Percentiles rank a stretch among this genome's conserved stretches.
Evolutionary conservation across 2,888 invertebrate genomes (phyloP).

Genomic region (Gymnocheta viridis): DNA sequence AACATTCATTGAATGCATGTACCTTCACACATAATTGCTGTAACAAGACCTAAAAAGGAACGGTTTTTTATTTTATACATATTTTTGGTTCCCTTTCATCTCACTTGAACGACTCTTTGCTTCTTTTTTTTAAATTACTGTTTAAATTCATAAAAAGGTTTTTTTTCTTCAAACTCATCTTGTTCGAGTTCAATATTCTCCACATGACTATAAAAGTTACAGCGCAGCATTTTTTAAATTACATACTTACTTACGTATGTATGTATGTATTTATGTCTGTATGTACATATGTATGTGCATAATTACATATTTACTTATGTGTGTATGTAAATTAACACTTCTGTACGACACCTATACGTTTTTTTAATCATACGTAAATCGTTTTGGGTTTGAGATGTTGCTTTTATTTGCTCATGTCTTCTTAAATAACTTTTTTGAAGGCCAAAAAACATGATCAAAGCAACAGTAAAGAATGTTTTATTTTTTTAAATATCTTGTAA

Average conservation of each 20-base stretch:
- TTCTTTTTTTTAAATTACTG: neutral
- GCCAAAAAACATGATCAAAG: too few species aligned
- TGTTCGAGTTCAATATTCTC: neutral
- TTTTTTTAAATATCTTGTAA: too few species aligned
- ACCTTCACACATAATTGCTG: too few species aligned
- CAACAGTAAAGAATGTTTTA: too few species aligned
- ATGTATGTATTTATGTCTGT: neutral
- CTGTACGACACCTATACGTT: neutral
- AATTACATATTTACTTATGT: neutral
- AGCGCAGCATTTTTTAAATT: neutral
- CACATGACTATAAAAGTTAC: neutral
- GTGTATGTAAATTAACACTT: neutral
- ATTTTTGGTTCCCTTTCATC: neutral
- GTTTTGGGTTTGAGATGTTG: neutral
- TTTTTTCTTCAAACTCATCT: neutral
- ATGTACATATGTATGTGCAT: neutral
- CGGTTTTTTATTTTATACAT: neutral
- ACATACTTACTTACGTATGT: neutral
- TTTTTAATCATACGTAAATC: neutral
- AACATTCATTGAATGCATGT: conserved; percentile 25
- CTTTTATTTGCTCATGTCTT: neutral
- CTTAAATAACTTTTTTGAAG: neutral
- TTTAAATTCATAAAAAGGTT: neutral
- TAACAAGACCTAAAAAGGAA: conserved; percentile 45
- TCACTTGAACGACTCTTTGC: neutral